Evolutionary conservation across 2,113 vertebrate species (phyloP), one percentile per base, ranked within the genome.

Genomic region (Nycticebus coucang): DNA sequence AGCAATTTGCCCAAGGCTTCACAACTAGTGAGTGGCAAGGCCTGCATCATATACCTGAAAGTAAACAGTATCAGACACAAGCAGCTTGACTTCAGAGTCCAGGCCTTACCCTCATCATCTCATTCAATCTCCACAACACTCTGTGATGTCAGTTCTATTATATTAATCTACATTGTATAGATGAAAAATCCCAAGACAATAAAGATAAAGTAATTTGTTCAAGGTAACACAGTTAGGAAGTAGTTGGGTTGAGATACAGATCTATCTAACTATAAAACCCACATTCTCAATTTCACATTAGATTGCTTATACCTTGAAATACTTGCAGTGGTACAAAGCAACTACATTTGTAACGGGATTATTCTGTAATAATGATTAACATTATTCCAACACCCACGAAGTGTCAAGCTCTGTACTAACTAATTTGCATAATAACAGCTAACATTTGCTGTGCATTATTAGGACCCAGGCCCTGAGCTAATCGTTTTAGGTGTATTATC

Each of bases 361-460:
- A 78, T 87, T 88, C 45, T 77, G 37, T 77, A 82, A 72, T 57
- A 85, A 79, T 68, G 68, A 91, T 87, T 72, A 95, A 91, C 77
- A 78, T 69, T 94, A 55, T 88, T 92, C 30, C 74, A 69, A 72
- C 60, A 74, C 53, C 86, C 55, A 93, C 33, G 7, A 86, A 85
- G 69, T 45, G 33, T 21, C 69, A 90, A 92, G 55, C 30, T 89
- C 60, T 68, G 14, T 55, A 68, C 35, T 62, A 85, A 84, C 64
- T 7, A 7, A 90, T 87, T 95, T 89, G 77, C 89, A 94, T 87
- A 86, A 94, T 59, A 96, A 96, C 45, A 72, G 82, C 50, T 93
- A 95, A 60, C 35, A 84, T 50, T 94, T 50, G 2, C 33, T 71
- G 33, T 72, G 60, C 30, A n/a, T 69, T 78, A 26, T 86, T 87